phyloP scores from a whole-genome alignment of 2,888 invertebrate genomes.

The Phortica magna region DNA sequence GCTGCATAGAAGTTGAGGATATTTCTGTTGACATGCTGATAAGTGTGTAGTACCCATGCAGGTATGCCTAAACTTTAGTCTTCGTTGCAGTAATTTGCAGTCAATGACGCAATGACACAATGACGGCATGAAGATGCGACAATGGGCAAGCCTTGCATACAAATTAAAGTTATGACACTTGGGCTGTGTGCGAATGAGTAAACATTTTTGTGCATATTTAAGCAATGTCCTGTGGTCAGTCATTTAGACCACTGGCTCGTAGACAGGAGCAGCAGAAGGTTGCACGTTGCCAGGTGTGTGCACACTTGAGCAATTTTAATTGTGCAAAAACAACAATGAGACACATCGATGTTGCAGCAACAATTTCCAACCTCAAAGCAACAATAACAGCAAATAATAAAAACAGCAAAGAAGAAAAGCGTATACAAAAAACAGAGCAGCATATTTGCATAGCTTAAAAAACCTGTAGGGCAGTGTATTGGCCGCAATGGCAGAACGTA shows the following conservation, averaged over 20 bases:
- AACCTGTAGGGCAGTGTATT: too few species aligned
- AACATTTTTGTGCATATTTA: not conserved
- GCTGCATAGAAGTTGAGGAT: not conserved
- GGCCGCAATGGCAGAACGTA: too few species aligned
- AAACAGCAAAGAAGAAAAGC: not conserved
- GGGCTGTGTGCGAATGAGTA: not conserved
- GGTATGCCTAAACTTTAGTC: too few species aligned
- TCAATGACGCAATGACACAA: not conserved
- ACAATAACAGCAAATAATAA: not conserved
- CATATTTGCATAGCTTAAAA: too few species aligned
- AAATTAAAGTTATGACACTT: not conserved
- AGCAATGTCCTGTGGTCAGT: not conserved
- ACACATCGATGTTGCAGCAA: not conserved
- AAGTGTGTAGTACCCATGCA: too few species aligned
- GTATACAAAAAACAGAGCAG: not conserved
- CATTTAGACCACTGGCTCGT: too few species aligned
- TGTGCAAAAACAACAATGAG: slow-evolving; percentile 45
- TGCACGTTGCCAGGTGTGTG: not conserved
- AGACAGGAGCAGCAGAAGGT: too few species aligned
- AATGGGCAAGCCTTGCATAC: not conserved
- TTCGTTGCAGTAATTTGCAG: not conserved
- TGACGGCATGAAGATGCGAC: not conserved
- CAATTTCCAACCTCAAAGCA: not conserved
- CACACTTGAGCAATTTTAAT: slow-evolving; percentile 61
- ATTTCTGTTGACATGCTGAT: too few species aligned